Base-by-base conservation (phyloP, 2,888 invertebrate genomes). In the Melieria picta region DNA sequence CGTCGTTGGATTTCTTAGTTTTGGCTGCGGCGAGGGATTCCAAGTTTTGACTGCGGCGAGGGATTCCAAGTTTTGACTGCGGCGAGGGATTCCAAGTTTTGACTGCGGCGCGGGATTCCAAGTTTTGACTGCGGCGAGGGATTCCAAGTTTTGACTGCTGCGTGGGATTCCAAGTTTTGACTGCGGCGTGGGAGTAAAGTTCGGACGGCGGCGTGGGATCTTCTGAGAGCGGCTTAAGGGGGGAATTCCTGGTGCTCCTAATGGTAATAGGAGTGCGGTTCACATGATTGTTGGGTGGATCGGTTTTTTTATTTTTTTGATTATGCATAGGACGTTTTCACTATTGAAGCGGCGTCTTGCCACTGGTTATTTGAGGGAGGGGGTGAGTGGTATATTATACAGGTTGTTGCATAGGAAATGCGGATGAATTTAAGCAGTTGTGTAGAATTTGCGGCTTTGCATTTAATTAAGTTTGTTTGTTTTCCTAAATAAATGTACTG, bases 11-110 rank as follows among this genome's bases (percentile, higher is more conserved):
- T 66, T 30, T 13, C 65, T 11, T 65, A 46, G 58, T 6, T 4
- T 60, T 71, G 74, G 75, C 79, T 5, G 79, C 79, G 42, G 78
- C 80, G 81, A 9, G 78, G 81, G 79, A 80, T 7, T 48, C 73
- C 62, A 74, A 71, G 72, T 10, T 3, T 48, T 70, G 80, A 79
- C 79, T 6, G 80, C 80, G 50, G 79, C 80, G 80, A 7, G 77
- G 80, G 80, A 79, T 13, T 45, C 68, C 63, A 74, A 68, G 72
- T 6, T 0, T 65, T 70, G 74, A 76, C 73, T n/a, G 72, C 76
- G 30, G 72, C 75, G 74, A 30, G 76, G 75, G 74, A 76, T 45
- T 58, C 67, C 63, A 69, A 72, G 74, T 42, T 7, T 69, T 58
- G 77, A 77, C 72, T 7, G 76, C 80, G 16, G 79, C 81, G 80